Base-by-base conservation (phyloP, 2,888 invertebrate species). In the Melipona bicolor region DNA sequence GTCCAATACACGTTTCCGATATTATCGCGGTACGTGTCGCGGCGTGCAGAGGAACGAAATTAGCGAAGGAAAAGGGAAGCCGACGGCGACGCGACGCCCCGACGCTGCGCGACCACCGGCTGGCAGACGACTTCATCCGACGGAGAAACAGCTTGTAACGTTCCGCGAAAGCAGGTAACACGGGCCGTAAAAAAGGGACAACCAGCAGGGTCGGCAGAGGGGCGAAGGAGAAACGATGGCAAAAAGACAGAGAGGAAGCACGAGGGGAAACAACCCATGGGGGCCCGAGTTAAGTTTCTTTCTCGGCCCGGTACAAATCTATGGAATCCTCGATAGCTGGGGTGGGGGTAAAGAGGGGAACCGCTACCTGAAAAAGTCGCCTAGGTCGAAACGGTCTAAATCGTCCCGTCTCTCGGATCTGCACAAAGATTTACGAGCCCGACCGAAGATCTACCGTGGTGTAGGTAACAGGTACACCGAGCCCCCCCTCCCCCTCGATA, bases 231-330 rank as follows among this genome's bases (percentile, higher is more conserved):
- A 62, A 54, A 61, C 36, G 65, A 43, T 13, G 64, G 21, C 36
- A 64, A 65, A 74, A 62, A 77, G 54, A 19, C 73, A 76, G 54
- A 49, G 59, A 17, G 59, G 74, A 52, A 67, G 68, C 71, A 64
- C 68, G 17, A 19, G 61, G 3, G 19, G 52, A 19, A 52, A 21
- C 52, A 43, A 43, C 43, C 9, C 43, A 43, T 11, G 43, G 43
- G 43, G 9, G 43, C 43, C 43, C 43, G 9, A 43, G 43, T 43
- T 9, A 43, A 43, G 43, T 43, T 27, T 27, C 17, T 17, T 15
- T 19, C 15, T n/a, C 79, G n/a, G 4, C 11, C 32, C 19, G 62
- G 72, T 86, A 89, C 89, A 89, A 89, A 89, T 89, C 89, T 89
- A 87, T 81, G 88, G 89, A 89, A 89, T 89, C 88, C 77, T 77